phyloP scores from a whole-genome alignment of 2,797 vertebrate species.

The Alosa sapidissima region DNA sequence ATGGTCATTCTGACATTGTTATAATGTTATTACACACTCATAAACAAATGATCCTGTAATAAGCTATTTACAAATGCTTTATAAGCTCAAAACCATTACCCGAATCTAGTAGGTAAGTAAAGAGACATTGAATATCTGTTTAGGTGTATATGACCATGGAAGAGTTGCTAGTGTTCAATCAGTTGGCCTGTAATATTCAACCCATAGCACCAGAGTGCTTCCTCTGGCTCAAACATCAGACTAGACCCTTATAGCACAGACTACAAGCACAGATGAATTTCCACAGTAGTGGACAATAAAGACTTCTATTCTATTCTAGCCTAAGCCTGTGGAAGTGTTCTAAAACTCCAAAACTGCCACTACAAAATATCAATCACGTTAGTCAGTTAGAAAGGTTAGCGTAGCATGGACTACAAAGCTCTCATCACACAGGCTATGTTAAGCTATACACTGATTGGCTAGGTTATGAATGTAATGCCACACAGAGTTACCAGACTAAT shows the following conservation, averaged over 20 bases:
- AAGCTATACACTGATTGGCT: background rate
- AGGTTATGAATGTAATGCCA: background rate
- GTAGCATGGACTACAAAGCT: background rate
- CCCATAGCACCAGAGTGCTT: background rate
- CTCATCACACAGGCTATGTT: background rate
- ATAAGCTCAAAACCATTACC: background rate
- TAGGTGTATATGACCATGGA: background rate
- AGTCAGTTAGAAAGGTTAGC: background rate
- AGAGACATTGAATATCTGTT: background rate
- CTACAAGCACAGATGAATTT: too few species aligned
- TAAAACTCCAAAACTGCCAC: background rate
- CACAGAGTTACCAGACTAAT: background rate
- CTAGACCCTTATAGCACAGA: background rate
- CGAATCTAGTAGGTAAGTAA: background rate
- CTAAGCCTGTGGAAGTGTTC: background rate
- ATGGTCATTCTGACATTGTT: background rate
- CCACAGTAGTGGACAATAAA: too few species aligned
- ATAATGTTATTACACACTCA: background rate
- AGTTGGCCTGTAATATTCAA: background rate
- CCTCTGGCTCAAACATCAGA: background rate
- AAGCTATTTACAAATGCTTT: slow-evolving; percentile 14
- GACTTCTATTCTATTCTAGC: too few species aligned
- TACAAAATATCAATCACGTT: background rate
- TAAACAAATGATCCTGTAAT: background rate
- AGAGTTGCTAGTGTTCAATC: background rate